Percentiles rank a stretch among this genome's conserved stretches.
These are phyloP conservation scores for Poeciliopsis retropinna DNA, from an alignment of 2,113 vertebrate genomes.

Conservation along the genomic window DNA sequence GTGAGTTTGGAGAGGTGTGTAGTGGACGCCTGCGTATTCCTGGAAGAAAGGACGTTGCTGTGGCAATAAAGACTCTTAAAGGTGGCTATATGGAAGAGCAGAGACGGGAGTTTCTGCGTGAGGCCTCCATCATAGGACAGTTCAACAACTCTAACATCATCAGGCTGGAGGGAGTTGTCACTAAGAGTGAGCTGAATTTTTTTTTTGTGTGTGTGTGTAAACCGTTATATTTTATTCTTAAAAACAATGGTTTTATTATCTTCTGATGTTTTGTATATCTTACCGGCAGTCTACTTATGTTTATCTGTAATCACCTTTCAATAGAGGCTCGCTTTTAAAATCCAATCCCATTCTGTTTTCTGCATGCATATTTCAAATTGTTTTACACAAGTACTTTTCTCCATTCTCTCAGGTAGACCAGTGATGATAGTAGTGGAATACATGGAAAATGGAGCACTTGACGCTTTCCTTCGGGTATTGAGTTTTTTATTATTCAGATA, in stretches of 20 bases:
- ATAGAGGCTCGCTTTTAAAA: not conserved
- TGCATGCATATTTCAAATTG: not conserved
- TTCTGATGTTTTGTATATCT: no score
- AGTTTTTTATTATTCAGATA: not conserved
- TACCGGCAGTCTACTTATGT: no score
- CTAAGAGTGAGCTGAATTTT: slow-evolving; percentile 86
- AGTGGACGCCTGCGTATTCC: slow-evolving; percentile 91
- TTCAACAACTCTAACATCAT: slow-evolving; percentile 97
- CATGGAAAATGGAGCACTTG: slow-evolving; percentile 95
- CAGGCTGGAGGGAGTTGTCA: slow-evolving; percentile 95
- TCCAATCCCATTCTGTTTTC: not conserved
- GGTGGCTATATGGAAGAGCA: slow-evolving; percentile 93
- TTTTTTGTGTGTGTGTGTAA: not conserved
- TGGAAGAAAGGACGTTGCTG: slow-evolving; percentile 91
- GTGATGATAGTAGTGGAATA: slow-evolving; percentile 98
- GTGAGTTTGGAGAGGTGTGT: slow-evolving; percentile 98
- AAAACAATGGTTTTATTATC: no score
- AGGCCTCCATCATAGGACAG: slow-evolving; percentile 97
- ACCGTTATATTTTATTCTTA: no score
- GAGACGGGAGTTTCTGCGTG: slow-evolving; percentile 92
- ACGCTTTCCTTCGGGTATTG: slow-evolving; percentile 93
- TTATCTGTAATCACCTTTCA: not conserved
- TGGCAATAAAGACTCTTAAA: slow-evolving; percentile 97
- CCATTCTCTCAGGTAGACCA: slow-evolving; percentile 85
- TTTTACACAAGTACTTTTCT: not conserved